phyloP scores from a whole-genome alignment of 1,140 invertebrate species.

The Cydia amplana region DNA sequence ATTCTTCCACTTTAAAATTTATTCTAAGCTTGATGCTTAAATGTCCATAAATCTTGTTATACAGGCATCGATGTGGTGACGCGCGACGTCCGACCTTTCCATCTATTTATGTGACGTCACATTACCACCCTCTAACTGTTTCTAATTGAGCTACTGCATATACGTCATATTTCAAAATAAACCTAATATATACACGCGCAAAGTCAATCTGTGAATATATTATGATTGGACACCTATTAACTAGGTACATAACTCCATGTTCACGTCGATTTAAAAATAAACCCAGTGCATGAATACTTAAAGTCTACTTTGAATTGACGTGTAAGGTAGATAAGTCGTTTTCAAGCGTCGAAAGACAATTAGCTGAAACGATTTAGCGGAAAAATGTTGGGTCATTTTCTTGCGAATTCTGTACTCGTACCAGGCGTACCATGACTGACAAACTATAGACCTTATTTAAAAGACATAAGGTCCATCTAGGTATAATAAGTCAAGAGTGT shows the following conservation, averaged over 20 bases:
- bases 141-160: neutral
- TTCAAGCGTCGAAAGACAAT: neutral
- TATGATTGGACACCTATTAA: no score
- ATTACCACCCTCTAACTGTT: neutral
- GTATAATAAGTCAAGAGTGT: no score
- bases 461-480: neutral
- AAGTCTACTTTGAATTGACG: neutral
- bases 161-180: neutral
- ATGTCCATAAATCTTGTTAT: neutral
- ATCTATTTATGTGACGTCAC: slow-evolving; percentile 2
- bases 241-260: no score
- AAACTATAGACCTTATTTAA: neutral
- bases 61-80: neutral
- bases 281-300: no score
- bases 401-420: slow-evolving; percentile 13
- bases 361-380: slow-evolving; percentile 3
- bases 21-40: no score
- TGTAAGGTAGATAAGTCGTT: neutral
- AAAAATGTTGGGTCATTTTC: slow-evolving; percentile 30
- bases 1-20: no score
- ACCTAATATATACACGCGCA: neutral
- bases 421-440: neutral
- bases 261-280: no score
- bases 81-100: slow-evolving; percentile 7
- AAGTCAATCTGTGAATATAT: neutral